Conservation (phyloP, 2,888 invertebrate genomes). For the Coenonympha arcania region DNA sequence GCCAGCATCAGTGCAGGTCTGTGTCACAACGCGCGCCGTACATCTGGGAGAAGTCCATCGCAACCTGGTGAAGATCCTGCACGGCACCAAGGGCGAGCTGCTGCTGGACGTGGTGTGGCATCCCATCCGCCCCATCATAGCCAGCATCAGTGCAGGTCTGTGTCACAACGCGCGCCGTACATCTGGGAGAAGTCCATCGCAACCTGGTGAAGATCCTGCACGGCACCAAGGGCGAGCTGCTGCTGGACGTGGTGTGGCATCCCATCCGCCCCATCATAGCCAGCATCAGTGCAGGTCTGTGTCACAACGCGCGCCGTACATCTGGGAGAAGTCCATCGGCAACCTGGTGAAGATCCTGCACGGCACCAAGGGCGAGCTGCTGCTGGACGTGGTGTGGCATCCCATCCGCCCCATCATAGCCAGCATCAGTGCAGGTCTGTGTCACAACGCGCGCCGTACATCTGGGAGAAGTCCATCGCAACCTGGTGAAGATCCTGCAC, state of each 20-base stretch:
- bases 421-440: constrained; percentile 90
- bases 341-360: constrained; percentile 99
- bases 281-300: constrained; percentile 90
- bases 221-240: constrained; percentile 97
- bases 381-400: constrained; percentile 99
- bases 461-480: constrained; percentile 98
- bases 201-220: constrained; percentile 99
- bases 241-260: constrained; percentile 99
- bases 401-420: constrained; percentile 98
- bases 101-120: constrained; percentile 99
- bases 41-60: constrained; percentile 98
- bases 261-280: constrained; percentile 98
- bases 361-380: constrained; percentile 97
- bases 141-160: constrained; percentile 93
- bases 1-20: constrained; percentile 95
- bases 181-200: constrained; percentile 98
- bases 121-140: constrained; percentile 97
- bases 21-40: constrained; percentile 90
- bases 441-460: constrained; percentile 92
- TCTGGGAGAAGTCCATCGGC: constrained; percentile 99
- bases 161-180: constrained; percentile 91
- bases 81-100: constrained; percentile 98
- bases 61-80: constrained; percentile 97
- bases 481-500: constrained; percentile 98
- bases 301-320: constrained; percentile 92